Conservation (phyloP, 2,797 vertebrate species). For the Chelidonichthys spinosus region DNA sequence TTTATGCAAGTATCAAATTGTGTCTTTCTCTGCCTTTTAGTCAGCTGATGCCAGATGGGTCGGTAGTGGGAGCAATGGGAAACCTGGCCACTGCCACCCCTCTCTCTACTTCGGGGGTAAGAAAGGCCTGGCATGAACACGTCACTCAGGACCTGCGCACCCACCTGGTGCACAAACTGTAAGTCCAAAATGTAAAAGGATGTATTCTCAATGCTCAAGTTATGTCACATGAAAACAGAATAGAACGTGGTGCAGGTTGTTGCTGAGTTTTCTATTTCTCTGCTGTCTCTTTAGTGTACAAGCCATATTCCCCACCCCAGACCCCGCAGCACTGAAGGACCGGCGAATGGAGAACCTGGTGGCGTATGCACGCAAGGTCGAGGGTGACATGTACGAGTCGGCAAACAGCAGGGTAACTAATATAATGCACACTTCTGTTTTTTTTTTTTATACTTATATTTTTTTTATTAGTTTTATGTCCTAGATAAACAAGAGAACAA, state of each 20-base stretch:
- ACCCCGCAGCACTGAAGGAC: constrained; percentile 97
- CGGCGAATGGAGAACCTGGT: constrained; percentile 98
- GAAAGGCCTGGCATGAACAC: constrained; percentile 98
- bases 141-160: constrained; percentile 99
- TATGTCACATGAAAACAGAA: background rate
- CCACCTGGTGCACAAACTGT: constrained; percentile 99
- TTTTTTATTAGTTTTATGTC: no score
- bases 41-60: constrained; percentile 92
- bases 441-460: no score
- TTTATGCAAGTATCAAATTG: background rate
- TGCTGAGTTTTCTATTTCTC: background rate
- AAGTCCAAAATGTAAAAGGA: constrained; percentile 72
- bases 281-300: constrained; percentile 87
- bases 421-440: background rate
- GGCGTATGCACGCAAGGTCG: constrained; percentile 97
- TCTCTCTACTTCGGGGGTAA: constrained; percentile 91
- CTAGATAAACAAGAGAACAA: no score
- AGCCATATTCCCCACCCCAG: constrained; percentile 99
- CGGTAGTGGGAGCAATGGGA: constrained; percentile 88
- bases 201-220: background rate
- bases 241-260: background rate
- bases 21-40: constrained; percentile 70
- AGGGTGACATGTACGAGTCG: constrained; percentile 99
- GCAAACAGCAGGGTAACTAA: constrained; percentile 95
- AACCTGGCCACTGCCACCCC: constrained; percentile 93